phyloP scores from a whole-genome alignment of 1,140 invertebrate species.

The Theocolax elegans region DNA sequence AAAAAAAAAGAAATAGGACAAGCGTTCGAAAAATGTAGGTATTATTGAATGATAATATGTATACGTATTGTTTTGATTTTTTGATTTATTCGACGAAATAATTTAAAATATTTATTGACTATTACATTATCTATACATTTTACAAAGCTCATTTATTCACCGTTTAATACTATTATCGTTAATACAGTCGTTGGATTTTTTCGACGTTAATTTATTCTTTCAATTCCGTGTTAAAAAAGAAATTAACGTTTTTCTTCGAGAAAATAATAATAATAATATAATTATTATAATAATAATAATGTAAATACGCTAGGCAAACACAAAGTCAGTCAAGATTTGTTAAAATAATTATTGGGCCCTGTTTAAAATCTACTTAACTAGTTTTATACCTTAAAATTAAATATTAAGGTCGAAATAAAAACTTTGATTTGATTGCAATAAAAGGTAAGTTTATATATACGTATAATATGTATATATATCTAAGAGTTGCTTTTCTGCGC shows the following conservation, averaged over 20 bases:
- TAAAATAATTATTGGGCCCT: conserved; percentile 37
- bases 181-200: conserved; percentile 18
- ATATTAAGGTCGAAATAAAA: conserved; percentile 29
- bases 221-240: not conserved
- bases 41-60: conserved; percentile 1
- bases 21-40: not conserved
- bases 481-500: conserved; percentile 7
- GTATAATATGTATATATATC: conserved; percentile 33
- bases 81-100: conserved; percentile 6
- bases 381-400: conserved; percentile 23
- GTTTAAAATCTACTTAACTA: conserved; percentile 24
- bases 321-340: conserved; percentile 35
- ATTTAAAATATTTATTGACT: conserved; percentile 33
- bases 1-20: not conserved
- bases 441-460: too few relatives aligned
- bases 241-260: not conserved
- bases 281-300: not conserved
- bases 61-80: not conserved
- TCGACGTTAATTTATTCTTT: not conserved
- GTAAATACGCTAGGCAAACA: conserved; percentile 18
- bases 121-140: conserved; percentile 20
- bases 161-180: conserved; percentile 16
- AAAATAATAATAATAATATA: not conserved
- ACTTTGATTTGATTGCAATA: conserved; percentile 38
- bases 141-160: conserved; percentile 21